Evolutionary conservation across 2,888 invertebrate genomes (phyloP).

Genomic region (Rhingia rostrata): DNA sequence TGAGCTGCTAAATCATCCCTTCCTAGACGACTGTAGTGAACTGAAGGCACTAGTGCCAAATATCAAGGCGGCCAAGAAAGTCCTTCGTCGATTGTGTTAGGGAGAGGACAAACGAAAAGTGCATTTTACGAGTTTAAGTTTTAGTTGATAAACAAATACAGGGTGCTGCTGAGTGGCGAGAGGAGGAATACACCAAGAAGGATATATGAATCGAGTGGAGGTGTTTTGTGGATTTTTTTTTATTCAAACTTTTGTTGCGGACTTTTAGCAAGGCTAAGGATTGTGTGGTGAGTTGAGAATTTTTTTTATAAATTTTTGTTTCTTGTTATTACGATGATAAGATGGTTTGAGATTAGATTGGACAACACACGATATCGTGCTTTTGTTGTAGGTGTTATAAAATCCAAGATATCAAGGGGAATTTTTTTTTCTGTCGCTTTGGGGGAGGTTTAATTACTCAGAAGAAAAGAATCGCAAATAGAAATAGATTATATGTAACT

Average conservation of each 20-base stretch:
- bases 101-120: conserved; percentile 25
- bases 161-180: conserved; percentile 70
- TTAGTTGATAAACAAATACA: conserved; percentile 67
- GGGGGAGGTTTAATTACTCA: too few relatives aligned
- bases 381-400: neutral
- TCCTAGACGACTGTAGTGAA: conserved; percentile 93
- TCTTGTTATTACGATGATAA: neutral
- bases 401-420: too few relatives aligned
- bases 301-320: neutral
- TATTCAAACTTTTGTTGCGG: neutral
- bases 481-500: too few relatives aligned
- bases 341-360: neutral
- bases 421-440: too few relatives aligned
- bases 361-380: neutral
- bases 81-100: conserved; percentile 84
- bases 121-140: conserved; percentile 64
- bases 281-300: conserved; percentile 36
- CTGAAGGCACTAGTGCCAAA: conserved; percentile 92
- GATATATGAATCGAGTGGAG: conserved; percentile 4
- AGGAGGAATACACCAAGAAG: neutral
- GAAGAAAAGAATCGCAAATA: too few relatives aligned
- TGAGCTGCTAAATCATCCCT: conserved; percentile 94
- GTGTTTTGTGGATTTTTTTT: conserved; percentile 15
- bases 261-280: conserved; percentile 53
- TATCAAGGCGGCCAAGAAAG: conserved; percentile 95